Evolutionary conservation across 2,113 vertebrate species (phyloP).

Genomic region (Dipodomys merriami): DNA sequence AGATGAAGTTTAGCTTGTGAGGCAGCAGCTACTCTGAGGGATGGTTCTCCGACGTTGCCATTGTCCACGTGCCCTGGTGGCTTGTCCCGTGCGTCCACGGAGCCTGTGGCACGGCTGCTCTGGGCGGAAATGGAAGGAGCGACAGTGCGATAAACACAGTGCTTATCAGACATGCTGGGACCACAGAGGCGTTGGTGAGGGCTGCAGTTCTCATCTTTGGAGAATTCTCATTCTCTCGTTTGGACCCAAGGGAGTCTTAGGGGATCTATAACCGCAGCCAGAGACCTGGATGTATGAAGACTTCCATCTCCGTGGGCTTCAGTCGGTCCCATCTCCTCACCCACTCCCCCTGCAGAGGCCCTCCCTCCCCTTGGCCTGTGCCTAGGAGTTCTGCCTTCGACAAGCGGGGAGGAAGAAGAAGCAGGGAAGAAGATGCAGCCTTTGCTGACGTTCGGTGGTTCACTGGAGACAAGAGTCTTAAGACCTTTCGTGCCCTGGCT

Average conservation of each 20-base stretch:
- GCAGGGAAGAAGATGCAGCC: neutral
- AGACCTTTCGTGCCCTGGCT: too few species aligned
- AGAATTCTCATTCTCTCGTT: neutral
- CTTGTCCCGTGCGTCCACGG: neutral
- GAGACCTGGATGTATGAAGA: constrained; percentile 10
- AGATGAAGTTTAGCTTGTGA: neutral
- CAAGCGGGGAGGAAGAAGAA: neutral
- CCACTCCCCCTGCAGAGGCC: neutral
- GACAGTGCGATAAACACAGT: neutral
- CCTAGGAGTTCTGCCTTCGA: neutral
- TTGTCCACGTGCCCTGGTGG: neutral
- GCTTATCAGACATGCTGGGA: neutral
- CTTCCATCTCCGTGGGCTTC: neutral
- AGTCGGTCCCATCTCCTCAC: neutral
- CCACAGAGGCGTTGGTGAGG: too few species aligned
- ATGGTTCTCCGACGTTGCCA: neutral
- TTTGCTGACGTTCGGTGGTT: neutral
- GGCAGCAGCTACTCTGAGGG: too few species aligned
- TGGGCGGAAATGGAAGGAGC: neutral
- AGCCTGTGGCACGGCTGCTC: neutral
- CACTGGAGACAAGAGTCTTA: too few species aligned
- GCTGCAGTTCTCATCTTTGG: neutral
- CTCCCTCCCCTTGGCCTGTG: neutral
- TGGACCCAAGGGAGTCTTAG: neutral
- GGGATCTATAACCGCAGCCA: too few species aligned